phyloP scores from a whole-genome alignment of 2,888 invertebrate genomes.

The Punctoribates punctum region DNA sequence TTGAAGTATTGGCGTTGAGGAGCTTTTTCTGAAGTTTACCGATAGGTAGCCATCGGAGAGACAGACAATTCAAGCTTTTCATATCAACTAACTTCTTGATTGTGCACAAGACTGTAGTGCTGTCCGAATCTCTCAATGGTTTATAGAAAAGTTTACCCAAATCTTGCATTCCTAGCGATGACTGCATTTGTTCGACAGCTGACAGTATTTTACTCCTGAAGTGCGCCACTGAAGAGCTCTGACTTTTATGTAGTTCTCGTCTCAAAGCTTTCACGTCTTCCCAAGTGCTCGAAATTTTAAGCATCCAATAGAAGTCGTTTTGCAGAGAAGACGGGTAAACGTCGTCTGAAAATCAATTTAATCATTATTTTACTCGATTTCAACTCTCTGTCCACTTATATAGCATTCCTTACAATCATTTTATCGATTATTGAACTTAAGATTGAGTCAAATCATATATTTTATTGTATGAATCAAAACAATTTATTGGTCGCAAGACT shows the following conservation, averaged over 20 bases:
- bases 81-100: conserved; percentile 74
- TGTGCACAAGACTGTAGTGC: conserved; percentile 83
- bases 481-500: too few species aligned
- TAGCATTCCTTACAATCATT: too few species aligned
- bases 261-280: conserved; percentile 86
- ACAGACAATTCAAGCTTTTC: conserved; percentile 80
- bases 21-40: conserved; percentile 66
- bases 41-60: conserved; percentile 87
- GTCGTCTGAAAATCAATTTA: conserved; percentile 63
- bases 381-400: not conserved
- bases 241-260: conserved; percentile 91
- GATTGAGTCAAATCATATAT: too few species aligned
- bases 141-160: conserved; percentile 91
- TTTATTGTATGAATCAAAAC: too few species aligned
- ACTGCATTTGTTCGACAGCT: conserved; percentile 87
- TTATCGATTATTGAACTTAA: too few species aligned
- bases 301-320: conserved; percentile 93
- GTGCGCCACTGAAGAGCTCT: conserved; percentile 79
- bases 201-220: conserved; percentile 86
- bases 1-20: not conserved
- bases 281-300: conserved; percentile 96
- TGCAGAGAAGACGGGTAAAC: conserved; percentile 83
- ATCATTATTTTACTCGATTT: not conserved
- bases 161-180: conserved; percentile 83
- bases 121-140: conserved; percentile 78